Conservation (phyloP, 2,888 invertebrate species). For the Oxyscelio sp. region DNA sequence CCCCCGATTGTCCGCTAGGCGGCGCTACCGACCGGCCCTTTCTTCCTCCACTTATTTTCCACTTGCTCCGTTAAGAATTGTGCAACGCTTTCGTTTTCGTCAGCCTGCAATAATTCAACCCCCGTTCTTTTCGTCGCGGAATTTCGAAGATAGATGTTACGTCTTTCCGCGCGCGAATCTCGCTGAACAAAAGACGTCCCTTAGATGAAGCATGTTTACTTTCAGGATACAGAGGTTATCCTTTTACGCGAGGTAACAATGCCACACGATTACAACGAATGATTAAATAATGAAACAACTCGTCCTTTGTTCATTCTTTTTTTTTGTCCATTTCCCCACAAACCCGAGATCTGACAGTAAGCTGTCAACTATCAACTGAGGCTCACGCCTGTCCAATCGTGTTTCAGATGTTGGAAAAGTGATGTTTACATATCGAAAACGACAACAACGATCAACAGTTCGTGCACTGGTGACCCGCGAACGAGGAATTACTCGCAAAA, state of each 20-base stretch:
- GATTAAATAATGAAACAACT: no score
- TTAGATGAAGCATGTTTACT: constrained; percentile 68
- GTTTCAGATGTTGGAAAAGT: constrained; percentile 56
- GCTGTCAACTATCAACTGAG: neutral
- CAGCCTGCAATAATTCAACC: neutral
- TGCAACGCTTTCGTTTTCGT: constrained; percentile 29
- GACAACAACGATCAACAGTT: constrained; percentile 26
- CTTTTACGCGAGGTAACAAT: constrained; percentile 58
- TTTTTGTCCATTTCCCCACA: neutral
- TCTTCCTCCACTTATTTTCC: no score
- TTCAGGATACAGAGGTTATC: constrained; percentile 68
- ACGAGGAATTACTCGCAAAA: constrained; percentile 20
- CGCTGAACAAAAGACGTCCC: neutral
- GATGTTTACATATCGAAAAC: constrained; percentile 50
- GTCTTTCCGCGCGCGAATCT: neutral
- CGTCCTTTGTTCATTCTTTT: neutral
- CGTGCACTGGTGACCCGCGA: neutral
- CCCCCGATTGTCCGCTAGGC: no score
- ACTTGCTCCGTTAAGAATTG: constrained; percentile 42
- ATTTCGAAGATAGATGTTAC: constrained; percentile 31
- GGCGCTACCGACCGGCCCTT: no score
- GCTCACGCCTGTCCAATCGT: neutral
- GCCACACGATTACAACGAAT: no score
- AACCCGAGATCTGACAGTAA: neutral
- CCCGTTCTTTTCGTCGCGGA: constrained; percentile 28